A percentile compares a stretch with the other conserved stretches of the same genome.
Conservation (phyloP, 2,113 vertebrate species). For the Malurus melanocephalus region DNA sequence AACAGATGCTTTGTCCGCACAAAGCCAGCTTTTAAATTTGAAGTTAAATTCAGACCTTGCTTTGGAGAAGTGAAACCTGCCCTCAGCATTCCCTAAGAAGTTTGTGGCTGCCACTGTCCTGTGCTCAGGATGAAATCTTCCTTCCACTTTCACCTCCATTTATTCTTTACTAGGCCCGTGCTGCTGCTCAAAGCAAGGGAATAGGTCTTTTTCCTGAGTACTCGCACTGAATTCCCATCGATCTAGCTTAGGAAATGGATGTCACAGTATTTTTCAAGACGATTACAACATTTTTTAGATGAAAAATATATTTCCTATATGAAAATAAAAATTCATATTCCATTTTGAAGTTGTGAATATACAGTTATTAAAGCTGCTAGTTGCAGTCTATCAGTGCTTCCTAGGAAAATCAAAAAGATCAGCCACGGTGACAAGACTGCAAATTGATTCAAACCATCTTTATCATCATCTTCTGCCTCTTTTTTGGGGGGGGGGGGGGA, state of each 20-base stretch:
- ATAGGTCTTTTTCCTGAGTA: neutral
- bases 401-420: neutral
- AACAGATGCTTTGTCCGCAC: neutral
- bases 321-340: neutral
- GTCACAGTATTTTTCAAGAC: neutral
- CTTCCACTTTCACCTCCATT: neutral
- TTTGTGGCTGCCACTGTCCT: neutral
- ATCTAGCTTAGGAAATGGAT: neutral
- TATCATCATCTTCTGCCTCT: neutral
- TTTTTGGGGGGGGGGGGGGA: neutral
- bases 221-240: neutral
- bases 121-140: neutral
- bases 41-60: neutral
- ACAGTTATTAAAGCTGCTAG: neutral
- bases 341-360: neutral
- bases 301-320: neutral
- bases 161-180: neutral
- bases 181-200: neutral
- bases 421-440: neutral
- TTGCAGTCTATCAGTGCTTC: neutral
- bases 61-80: neutral
- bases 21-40: neutral
- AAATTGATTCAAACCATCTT: neutral
- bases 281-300: neutral
- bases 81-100: neutral